Evolutionary conservation across 2,888 invertebrate genomes (phyloP).

Genomic region (Peribatodes rhomboidaria): DNA sequence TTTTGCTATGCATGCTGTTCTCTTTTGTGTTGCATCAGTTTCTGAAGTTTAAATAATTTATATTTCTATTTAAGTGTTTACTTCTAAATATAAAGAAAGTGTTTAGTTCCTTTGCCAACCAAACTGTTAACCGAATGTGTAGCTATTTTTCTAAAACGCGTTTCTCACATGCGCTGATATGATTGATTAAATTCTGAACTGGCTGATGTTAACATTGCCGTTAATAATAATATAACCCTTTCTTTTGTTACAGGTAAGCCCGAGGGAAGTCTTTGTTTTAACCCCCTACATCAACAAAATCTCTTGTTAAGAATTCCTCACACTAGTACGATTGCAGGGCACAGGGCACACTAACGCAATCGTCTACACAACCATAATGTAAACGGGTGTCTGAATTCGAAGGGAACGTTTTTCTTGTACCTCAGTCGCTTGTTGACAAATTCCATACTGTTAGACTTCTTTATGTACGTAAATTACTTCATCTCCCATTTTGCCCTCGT

Average conservation of each 20-base stretch:
- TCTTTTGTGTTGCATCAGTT: background rate
- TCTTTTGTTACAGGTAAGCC: conserved; percentile 77
- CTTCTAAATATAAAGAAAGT: too few relatives aligned
- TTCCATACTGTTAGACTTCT: conserved; percentile 12
- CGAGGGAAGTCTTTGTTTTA: conserved; percentile 65
- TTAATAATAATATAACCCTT: conserved; percentile 62
- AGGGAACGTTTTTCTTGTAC: background rate
- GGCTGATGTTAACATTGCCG: conserved; percentile 51
- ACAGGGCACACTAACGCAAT: conserved; percentile 9
- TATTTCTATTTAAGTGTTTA: too few relatives aligned
- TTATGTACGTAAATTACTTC: conserved; percentile 3
- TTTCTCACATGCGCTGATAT: too few relatives aligned
- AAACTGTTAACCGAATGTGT: too few relatives aligned
- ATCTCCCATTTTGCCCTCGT: conserved; percentile 13
- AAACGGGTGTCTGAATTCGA: background rate
- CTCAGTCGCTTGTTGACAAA: background rate
- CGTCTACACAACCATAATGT: background rate
- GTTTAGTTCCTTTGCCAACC: too few relatives aligned
- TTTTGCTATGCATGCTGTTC: background rate
- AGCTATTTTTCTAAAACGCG: too few relatives aligned
- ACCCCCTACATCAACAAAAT: conserved; percentile 3
- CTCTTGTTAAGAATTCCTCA: background rate
- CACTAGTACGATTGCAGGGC: background rate
- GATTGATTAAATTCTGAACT: too few relatives aligned
- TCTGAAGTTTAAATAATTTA: background rate